A percentile compares a stretch with the other conserved stretches of the same genome.
These are phyloP conservation scores for Cybosia mesomella DNA, from an alignment of 2,888 invertebrate species.

Conservation along the genomic window DNA sequence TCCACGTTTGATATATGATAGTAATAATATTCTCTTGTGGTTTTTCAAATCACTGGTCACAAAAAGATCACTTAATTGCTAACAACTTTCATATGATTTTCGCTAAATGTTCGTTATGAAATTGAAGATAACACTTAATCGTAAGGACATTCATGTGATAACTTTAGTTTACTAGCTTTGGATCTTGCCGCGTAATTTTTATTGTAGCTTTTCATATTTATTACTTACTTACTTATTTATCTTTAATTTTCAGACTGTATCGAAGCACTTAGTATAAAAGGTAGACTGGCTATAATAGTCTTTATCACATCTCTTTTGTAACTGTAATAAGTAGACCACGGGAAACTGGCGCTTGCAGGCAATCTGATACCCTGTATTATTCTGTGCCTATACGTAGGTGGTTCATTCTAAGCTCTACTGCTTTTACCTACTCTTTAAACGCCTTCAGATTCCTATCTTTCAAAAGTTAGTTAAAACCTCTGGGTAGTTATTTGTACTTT, in stretches of 20 bases:
- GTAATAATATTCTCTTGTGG: no score
- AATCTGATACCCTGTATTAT: slow-evolving; percentile 14
- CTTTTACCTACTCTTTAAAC: slow-evolving; percentile 9
- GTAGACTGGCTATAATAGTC: not conserved
- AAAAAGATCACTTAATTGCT: no score
- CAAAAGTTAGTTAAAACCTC: not conserved
- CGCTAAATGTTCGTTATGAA: no score
- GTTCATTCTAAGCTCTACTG: slow-evolving; percentile 13
- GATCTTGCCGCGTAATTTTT: not conserved
- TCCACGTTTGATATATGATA: no score
- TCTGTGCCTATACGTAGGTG: not conserved
- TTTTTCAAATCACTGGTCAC: no score
- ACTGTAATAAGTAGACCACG: slow-evolving; percentile 7
- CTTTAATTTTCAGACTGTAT: not conserved
- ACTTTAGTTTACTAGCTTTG: no score
- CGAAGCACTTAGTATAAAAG: not conserved
- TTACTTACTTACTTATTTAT: no score
- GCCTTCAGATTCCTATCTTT: slow-evolving; percentile 11
- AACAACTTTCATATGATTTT: no score
- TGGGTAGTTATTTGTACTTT: slow-evolving; percentile 8
- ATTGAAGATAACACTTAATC: no score
- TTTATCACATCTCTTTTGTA: not conserved
- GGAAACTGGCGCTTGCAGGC: slow-evolving; percentile 20
- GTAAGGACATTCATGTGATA: no score
- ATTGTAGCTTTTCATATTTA: no score